Evolutionary conservation across 2,113 vertebrate genomes (phyloP).

Genomic region (Dasyprocta punctata): DNA sequence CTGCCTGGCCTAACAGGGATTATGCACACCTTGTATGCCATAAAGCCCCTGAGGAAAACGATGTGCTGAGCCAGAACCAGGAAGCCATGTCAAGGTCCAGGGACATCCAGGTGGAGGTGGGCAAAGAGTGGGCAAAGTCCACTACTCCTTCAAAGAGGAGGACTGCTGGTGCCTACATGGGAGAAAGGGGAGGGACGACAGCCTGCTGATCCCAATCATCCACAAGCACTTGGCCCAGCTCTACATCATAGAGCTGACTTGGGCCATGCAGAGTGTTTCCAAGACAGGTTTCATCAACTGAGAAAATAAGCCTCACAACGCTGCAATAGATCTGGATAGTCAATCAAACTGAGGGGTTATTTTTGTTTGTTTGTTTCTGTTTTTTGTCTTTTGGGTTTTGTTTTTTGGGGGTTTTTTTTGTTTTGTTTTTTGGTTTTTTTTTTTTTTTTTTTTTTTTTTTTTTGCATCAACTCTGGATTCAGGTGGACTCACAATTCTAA

Average conservation of each 20-base stretch:
- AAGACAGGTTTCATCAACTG: constrained; percentile 99
- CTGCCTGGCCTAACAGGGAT: constrained; percentile 93
- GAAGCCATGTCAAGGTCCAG: constrained; percentile 98
- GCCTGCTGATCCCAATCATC: constrained; percentile 97
- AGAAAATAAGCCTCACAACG: constrained; percentile 99
- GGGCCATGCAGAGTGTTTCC: constrained; percentile 97
- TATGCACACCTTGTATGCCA: constrained; percentile 95
- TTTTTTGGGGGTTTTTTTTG: no score
- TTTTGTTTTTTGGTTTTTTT: no score
- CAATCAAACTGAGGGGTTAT: constrained; percentile 98
- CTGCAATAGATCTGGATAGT: constrained; percentile 96
- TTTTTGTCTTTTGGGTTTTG: no score
- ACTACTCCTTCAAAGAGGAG: constrained; percentile 94
- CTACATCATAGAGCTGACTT: constrained; percentile 96
- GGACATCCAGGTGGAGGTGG: constrained; percentile 95
- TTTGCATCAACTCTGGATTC: no score
- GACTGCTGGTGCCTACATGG: constrained; percentile 99
- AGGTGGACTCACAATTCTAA: constrained; percentile 99
- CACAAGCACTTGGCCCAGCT: constrained; percentile 95
- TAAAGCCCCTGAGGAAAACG: constrained; percentile 98
- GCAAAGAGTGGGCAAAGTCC: constrained; percentile 99
- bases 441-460: no score
- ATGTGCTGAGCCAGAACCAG: constrained; percentile 97
- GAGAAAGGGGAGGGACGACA: constrained; percentile 94
- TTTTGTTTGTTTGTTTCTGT: constrained; percentile 69